Conservation (phyloP, 2,113 vertebrate genomes). For the Tautogolabrus adspersus region DNA sequence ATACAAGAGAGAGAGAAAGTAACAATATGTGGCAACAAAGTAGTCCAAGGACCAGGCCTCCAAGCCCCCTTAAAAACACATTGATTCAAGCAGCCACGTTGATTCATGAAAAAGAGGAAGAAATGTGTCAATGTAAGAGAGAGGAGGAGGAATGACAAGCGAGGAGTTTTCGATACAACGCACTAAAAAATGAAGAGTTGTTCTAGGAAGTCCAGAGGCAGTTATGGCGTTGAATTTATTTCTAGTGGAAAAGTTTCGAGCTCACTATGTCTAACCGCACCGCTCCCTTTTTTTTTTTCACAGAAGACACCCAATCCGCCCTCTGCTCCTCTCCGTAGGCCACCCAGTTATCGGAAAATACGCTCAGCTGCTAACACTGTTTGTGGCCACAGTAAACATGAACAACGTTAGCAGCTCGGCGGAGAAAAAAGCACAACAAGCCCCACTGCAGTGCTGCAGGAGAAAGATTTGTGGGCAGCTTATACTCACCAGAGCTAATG, state of each 20-base stretch:
- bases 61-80: conserved; percentile 12
- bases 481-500: conserved; percentile 79
- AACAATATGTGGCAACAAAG: conserved; percentile 48
- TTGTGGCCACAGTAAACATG: conserved; percentile 63
- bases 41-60: conserved; percentile 51
- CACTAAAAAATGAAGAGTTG: conserved; percentile 41
- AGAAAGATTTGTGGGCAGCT: conserved; percentile 73
- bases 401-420: conserved; percentile 56
- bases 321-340: conserved; percentile 32
- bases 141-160: conserved; percentile 19
- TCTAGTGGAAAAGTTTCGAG: conserved; percentile 83
- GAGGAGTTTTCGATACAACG: conserved; percentile 26
- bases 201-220: conserved; percentile 68
- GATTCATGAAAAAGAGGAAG: conserved; percentile 38
- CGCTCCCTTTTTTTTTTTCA: conserved; percentile 76
- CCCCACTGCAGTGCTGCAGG: conserved; percentile 81
- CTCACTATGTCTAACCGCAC: conserved; percentile 74
- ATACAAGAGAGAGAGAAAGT: conserved; percentile 32
- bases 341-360: conserved; percentile 18
- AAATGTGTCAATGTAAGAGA: neutral
- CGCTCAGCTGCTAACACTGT: conserved; percentile 37
- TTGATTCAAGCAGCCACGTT: conserved; percentile 45
- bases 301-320: conserved; percentile 61
- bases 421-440: conserved; percentile 59
- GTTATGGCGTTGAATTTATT: conserved; percentile 79